Base-by-base conservation (phyloP, 92 coral and sea anemone genomes). In the Porites divaricata region DNA sequence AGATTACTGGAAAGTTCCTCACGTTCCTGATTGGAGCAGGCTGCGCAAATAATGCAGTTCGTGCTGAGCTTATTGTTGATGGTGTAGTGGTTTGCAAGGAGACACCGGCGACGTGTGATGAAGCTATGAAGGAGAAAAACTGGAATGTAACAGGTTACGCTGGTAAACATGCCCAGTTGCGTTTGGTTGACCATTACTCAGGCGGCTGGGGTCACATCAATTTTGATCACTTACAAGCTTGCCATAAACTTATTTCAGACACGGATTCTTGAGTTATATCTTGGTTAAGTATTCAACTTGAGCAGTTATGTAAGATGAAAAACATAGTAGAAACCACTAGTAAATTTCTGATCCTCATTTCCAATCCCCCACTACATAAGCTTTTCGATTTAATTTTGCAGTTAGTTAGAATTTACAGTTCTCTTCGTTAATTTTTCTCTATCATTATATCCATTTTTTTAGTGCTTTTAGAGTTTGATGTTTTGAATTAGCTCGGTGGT, bases 171-270 rank as follows among this genome's bases (percentile, higher is more conserved):
- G 92, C 86, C 21, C 82, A 75, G 26, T 41, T 89, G 10, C 78
- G 86, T 24, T 13, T 85, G 50, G 67, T 89, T 64, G 92, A 89
- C 22, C 10, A 22, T 17, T 17, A 15, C 9, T 23, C 76, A n/a
- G 69, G 54, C 3, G 17, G 17, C 49, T 89, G 87, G 84, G 86
- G 78, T 16, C 81, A 79, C 23, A 89, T 89, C 11, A 89, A 84
- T 50, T 86, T 85, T 58, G 92, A 89, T 57, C 81, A 89, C 57
- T 58, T 89, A 7, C 4, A 74, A 53, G 13, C 16, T 54, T 54
- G 59, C 1, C 59, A 54, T 54, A 35, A 35, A 35, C 45, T 35
- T 4, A 35, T 35, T 35, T 35, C 45, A 35, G 45, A 35, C 7
- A 35, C 45, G 45, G 35, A 4, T 35, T 35, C 45, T 35, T 35